phyloP scores from a whole-genome alignment of 2,888 invertebrate species.

The Volucella zonaria region DNA sequence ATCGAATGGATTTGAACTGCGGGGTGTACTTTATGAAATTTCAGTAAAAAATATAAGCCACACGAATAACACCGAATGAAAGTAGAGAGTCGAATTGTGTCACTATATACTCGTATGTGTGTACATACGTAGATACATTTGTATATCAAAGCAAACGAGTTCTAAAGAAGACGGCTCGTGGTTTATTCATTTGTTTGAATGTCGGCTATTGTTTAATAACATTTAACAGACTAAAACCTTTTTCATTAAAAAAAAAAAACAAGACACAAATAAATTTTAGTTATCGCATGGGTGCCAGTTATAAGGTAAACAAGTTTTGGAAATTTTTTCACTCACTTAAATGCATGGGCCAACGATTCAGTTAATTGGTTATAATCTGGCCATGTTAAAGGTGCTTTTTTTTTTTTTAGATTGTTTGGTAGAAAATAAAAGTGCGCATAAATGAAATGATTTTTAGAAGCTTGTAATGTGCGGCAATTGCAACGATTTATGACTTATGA shows the following conservation, averaged over 20 bases:
- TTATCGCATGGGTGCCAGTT: slow-evolving; percentile 22
- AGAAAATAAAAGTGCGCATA: neutral
- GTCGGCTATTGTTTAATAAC: slow-evolving; percentile 19
- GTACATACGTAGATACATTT: too few relatives aligned
- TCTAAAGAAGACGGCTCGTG: slow-evolving; percentile 21
- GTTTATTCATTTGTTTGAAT: slow-evolving; percentile 8
- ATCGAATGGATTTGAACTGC: neutral
- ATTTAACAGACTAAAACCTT: slow-evolving; percentile 1
- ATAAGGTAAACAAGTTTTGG: slow-evolving; percentile 38
- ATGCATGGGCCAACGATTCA: slow-evolving; percentile 18
- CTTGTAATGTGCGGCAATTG: too few relatives aligned
- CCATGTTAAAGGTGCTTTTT: neutral
- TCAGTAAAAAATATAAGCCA: slow-evolving; percentile 11
- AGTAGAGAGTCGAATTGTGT: neutral
- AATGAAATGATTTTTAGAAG: neutral
- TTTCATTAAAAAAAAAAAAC: neutral
- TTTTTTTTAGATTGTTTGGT: slow-evolving; percentile 2
- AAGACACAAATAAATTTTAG: slow-evolving; percentile 16
- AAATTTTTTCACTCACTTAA: neutral
- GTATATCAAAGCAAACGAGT: slow-evolving; percentile 39
- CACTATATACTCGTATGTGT: neutral
- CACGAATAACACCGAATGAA: slow-evolving; percentile 5
- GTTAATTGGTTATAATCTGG: neutral
- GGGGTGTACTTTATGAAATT: slow-evolving; percentile 3
- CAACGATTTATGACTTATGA: too few relatives aligned